phyloP scores from a whole-genome alignment of 2,113 vertebrate species.

The Nothocercus julius region DNA sequence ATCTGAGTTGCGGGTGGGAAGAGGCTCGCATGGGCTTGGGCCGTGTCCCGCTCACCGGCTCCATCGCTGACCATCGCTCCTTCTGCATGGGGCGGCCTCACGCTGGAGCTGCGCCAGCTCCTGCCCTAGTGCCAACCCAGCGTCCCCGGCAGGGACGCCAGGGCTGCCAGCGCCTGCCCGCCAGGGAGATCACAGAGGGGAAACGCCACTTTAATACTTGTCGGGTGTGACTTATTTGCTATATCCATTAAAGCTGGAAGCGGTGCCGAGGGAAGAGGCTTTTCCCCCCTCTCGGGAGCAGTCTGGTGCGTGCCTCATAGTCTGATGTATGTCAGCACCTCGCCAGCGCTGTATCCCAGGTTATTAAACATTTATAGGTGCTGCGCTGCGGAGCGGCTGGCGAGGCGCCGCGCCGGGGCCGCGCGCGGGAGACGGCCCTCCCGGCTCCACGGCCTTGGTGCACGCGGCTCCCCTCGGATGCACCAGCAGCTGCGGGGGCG shows the following conservation, averaged over 20 bases:
- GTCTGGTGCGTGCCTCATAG: neutral
- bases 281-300: neutral
- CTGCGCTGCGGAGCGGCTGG: neutral
- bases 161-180: neutral
- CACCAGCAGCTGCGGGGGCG: neutral
- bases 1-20: neutral
- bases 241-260: neutral
- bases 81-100: neutral
- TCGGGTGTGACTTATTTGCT: neutral
- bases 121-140: neutral
- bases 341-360: neutral
- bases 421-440: too few relatives aligned
- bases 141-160: neutral
- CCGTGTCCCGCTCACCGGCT: neutral
- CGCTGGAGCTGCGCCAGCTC: neutral
- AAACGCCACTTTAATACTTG: neutral
- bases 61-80: fast-evolving
- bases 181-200: neutral
- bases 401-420: neutral
- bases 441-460: too few relatives aligned
- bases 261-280: neutral
- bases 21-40: neutral
- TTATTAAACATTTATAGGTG: neutral
- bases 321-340: neutral
- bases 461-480: too few relatives aligned